Evolutionary conservation across 2,113 vertebrate species (phyloP).

Genomic region (Apodemus sylvaticus): DNA sequence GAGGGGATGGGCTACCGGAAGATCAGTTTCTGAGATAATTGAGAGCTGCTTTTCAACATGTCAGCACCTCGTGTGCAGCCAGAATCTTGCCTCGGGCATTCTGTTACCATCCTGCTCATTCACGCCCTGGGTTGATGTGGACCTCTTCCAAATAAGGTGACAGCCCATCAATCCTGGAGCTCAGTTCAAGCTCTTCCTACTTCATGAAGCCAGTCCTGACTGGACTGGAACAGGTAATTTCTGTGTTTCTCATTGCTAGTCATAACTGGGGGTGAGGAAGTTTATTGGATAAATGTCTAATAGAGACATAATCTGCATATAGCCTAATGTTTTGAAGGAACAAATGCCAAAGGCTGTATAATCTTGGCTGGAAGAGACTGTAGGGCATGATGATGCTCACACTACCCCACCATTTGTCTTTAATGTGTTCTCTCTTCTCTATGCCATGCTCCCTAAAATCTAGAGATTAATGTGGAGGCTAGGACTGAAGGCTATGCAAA

Average conservation of each 20-base stretch:
- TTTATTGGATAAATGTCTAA: neutral
- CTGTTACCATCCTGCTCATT: neutral
- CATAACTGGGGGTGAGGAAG: too few relatives aligned
- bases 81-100: neutral
- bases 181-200: neutral
- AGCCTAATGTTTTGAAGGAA: slow-evolving; percentile 49
- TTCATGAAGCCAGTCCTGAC: neutral
- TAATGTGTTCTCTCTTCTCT: slow-evolving; percentile 44
- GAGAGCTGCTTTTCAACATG: neutral
- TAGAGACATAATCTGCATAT: slow-evolving; percentile 1
- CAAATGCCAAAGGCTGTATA: slow-evolving; percentile 30
- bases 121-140: neutral
- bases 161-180: neutral
- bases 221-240: neutral
- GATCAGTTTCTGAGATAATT: neutral
- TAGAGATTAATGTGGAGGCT: slow-evolving; percentile 25
- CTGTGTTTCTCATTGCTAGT: neutral
- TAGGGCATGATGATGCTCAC: neutral
- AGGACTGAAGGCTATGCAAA: slow-evolving; percentile 31
- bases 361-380: slow-evolving; percentile 37
- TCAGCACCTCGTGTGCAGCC: neutral
- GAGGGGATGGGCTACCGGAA: neutral
- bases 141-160: neutral
- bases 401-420: neutral
- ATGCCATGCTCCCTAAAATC: neutral